These are phyloP conservation scores for Tragulus kanchil DNA, from an alignment of 2,113 vertebrate species.

Conservation along the genomic window DNA sequence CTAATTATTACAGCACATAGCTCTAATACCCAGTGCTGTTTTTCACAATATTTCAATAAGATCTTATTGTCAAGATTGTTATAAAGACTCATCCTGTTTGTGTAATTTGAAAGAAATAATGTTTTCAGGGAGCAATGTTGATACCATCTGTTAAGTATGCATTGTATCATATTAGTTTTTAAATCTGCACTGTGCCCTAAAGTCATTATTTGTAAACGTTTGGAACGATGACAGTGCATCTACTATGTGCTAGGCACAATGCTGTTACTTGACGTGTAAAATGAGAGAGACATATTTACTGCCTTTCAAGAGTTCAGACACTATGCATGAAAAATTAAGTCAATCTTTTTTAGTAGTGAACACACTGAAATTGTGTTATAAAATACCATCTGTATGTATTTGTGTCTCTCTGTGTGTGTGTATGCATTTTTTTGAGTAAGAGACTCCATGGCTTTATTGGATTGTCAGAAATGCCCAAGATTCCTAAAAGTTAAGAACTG, in stretches of 20 bases:
- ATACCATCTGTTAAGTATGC: neutral
- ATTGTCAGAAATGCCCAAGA: neutral
- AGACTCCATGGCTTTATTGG: neutral
- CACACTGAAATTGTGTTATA: neutral
- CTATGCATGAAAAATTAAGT: neutral
- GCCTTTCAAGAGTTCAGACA: neutral
- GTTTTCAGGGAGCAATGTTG: neutral
- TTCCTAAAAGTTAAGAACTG: neutral
- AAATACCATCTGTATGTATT: neutral
- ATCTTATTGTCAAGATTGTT: slow-evolving; percentile 12
- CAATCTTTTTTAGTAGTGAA: too few relatives aligned
- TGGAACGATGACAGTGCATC: neutral
- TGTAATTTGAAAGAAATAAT: slow-evolving; percentile 40
- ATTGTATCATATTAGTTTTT: neutral
- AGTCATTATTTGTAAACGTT: slow-evolving; percentile 5
- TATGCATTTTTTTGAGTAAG: neutral
- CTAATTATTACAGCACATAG: neutral
- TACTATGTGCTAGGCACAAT: neutral
- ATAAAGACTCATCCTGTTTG: slow-evolving; percentile 16
- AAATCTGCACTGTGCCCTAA: neutral
- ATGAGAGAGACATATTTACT: neutral
- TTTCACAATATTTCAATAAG: slow-evolving; percentile 48
- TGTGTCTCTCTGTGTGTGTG: neutral
- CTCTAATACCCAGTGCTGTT: neutral
- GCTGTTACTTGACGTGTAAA: neutral